These are phyloP conservation scores for Xerus inauris DNA, from an alignment of 2,113 vertebrate species.

Conservation along the genomic window DNA sequence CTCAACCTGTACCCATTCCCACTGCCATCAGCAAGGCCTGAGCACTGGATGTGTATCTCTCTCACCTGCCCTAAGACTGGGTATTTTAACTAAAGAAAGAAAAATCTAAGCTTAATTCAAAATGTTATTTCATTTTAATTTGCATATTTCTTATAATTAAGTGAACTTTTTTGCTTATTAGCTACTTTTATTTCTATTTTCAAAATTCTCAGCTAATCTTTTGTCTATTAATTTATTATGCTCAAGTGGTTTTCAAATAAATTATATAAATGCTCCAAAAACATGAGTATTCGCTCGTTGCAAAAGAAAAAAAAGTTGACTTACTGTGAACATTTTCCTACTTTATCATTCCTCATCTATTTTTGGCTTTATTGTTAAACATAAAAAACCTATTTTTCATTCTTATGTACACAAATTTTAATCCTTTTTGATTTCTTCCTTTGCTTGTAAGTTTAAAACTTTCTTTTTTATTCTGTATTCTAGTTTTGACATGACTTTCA, in stretches of 20 bases:
- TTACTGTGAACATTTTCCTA: constrained; percentile 17
- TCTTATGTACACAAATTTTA: background rate
- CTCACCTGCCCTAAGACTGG: background rate
- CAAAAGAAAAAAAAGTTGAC: background rate
- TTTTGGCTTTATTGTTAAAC: constrained; percentile 47
- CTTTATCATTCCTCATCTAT: background rate
- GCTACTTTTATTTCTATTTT: constrained; percentile 1
- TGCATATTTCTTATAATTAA: constrained; percentile 18
- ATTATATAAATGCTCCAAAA: background rate
- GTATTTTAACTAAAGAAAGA: background rate
- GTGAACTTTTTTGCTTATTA: background rate
- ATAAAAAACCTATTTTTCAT: constrained; percentile 19
- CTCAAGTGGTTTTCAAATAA: background rate
- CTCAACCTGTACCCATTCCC: background rate
- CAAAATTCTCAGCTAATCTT: background rate
- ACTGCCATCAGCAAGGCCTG: rapidly evolving
- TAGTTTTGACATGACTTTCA: constrained; percentile 30
- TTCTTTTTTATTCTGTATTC: constrained; percentile 49
- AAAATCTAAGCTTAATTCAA: background rate
- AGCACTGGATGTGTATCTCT: background rate
- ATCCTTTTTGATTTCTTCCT: constrained; percentile 33
- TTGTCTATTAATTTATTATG: background rate
- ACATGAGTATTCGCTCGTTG: background rate
- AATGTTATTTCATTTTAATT: background rate
- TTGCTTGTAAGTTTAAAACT: constrained; percentile 45